Conservation (phyloP, 2,797 vertebrate species). For the Loris lydekkerianus region DNA sequence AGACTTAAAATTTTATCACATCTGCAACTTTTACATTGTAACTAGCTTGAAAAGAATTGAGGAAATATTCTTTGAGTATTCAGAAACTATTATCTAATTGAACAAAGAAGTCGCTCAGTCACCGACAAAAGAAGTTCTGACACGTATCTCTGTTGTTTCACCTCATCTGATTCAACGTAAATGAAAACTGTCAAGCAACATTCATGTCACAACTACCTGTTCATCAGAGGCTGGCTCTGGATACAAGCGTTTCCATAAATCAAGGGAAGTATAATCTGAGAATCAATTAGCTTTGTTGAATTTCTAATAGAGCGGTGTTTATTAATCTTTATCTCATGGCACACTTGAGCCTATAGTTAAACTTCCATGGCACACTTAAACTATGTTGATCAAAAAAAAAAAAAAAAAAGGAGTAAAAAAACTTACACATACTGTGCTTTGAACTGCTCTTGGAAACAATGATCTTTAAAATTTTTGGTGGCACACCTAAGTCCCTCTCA, state of each 20-base stretch:
- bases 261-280: neutral
- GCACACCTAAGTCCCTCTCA: too few species aligned
- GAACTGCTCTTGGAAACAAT: too few species aligned
- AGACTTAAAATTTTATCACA: neutral
- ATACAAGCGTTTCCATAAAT: slow-evolving; percentile 13
- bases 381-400: too few species aligned
- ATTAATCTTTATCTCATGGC: too few species aligned
- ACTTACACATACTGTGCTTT: too few species aligned
- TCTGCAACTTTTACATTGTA: neutral
- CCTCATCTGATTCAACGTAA: neutral
- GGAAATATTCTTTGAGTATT: slow-evolving; percentile 22
- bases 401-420: too few species aligned
- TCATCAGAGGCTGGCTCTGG: neutral
- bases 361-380: too few species aligned
- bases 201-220: neutral
- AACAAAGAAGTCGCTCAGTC: neutral
- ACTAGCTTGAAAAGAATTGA: slow-evolving; percentile 31
- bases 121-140: neutral
- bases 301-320: neutral
- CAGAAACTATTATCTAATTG: neutral
- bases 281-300: slow-evolving; percentile 21
- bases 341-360: too few species aligned
- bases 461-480: too few species aligned
- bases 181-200: neutral
- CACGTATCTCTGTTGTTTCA: neutral